These are phyloP conservation scores for Agriopis marginaria DNA, from an alignment of 2,888 invertebrate genomes.

Conservation along the genomic window DNA sequence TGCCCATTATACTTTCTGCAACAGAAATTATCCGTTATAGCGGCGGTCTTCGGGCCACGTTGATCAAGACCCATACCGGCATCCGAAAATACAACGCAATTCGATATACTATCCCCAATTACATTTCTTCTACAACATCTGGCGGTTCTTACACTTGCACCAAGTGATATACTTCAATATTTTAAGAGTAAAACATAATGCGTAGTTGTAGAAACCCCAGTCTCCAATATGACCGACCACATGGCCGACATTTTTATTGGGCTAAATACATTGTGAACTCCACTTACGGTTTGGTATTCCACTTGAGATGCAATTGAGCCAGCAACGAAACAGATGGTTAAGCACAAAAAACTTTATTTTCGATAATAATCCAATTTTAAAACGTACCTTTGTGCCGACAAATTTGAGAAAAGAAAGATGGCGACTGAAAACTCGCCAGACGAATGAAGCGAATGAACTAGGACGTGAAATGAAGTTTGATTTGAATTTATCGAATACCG, in stretches of 20 bases:
- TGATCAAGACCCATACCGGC: conserved; percentile 65
- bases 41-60: conserved; percentile 74
- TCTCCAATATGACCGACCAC: conserved; percentile 74
- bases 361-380: conserved; percentile 56
- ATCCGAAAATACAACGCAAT: conserved; percentile 46
- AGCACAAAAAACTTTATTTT: conserved; percentile 51
- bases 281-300: conserved; percentile 48
- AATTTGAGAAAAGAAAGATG: conserved; percentile 83
- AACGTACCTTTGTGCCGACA: conserved; percentile 81
- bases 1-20: conserved; percentile 86
- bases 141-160: conserved; percentile 41
- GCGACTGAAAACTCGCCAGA: conserved; percentile 61
- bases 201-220: conserved; percentile 75
- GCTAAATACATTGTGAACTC: conserved; percentile 45
- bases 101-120: conserved; percentile 33
- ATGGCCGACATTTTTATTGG: conserved; percentile 66
- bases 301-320: conserved; percentile 39
- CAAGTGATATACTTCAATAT: conserved; percentile 45
- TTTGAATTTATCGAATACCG: conserved; percentile 43
- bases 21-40: conserved; percentile 58
- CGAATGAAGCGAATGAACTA: conserved; percentile 3
- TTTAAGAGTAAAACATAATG: conserved; percentile 74
- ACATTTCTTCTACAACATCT: conserved; percentile 33
- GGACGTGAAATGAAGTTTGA: conserved; percentile 34
- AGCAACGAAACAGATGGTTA: conserved; percentile 40